Evolutionary conservation across 2,888 invertebrate genomes (phyloP).

Genomic region (Aethes cnicana): DNA sequence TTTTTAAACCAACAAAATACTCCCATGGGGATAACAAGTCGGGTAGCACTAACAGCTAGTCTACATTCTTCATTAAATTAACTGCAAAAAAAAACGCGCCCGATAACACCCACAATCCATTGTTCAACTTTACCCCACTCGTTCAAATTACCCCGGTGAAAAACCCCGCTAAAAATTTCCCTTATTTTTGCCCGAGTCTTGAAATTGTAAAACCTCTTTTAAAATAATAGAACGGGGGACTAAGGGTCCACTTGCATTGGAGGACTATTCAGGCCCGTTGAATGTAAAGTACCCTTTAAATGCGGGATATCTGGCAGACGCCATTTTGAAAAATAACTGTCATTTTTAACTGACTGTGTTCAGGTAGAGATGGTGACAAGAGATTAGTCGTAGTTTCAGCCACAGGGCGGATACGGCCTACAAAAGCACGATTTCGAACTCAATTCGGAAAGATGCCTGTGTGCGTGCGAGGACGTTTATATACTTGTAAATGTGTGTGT

Average conservation of each 20-base stretch:
- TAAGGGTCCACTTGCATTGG: constrained; percentile 10
- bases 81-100: too few relatives aligned
- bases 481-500: too few relatives aligned
- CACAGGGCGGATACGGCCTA: too few relatives aligned
- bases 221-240: constrained; percentile 30
- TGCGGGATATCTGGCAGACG: constrained; percentile 24
- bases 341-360: constrained; percentile 17
- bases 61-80: too few relatives aligned
- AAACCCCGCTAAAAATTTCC: constrained; percentile 4
- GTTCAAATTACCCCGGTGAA: constrained; percentile 20
- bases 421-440: too few relatives aligned
- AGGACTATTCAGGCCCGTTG: constrained; percentile 28
- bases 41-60: too few relatives aligned
- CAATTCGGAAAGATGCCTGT: too few relatives aligned
- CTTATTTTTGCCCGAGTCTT: constrained; percentile 22
- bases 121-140: constrained; percentile 2
- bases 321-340: constrained; percentile 30
- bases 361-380: neutral
- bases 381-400: too few relatives aligned
- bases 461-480: too few relatives aligned
- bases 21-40: too few relatives aligned
- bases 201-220: constrained; percentile 32
- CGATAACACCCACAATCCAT: neutral
- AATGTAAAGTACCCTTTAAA: constrained; percentile 28
- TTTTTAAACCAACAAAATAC: too few relatives aligned